These are phyloP conservation scores for Sphyrna mokarran DNA, from an alignment of 2,113 vertebrate species.

Conservation along the genomic window DNA sequence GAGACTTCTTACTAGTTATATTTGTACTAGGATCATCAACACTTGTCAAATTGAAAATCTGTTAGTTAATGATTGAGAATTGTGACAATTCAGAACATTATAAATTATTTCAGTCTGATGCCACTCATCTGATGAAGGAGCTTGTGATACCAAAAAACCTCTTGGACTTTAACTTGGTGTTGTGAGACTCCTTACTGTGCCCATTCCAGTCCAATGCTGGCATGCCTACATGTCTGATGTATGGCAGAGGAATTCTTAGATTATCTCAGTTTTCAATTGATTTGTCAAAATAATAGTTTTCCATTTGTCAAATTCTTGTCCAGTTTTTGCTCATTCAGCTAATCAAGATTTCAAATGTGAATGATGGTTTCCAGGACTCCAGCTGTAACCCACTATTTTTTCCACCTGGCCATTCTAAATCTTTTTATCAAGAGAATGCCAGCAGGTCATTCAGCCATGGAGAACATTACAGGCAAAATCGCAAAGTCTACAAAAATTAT, in stretches of 20 bases:
- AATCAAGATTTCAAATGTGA: neutral
- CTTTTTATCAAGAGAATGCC: neutral
- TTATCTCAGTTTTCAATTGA: neutral
- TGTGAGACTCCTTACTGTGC: too few relatives aligned
- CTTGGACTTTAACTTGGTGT: too few relatives aligned
- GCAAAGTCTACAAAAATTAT: neutral
- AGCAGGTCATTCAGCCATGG: neutral
- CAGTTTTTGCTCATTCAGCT: neutral
- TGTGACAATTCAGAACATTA: neutral
- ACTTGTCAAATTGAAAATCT: neutral
- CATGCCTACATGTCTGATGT: neutral
- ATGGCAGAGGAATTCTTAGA: neutral
- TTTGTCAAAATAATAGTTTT: neutral
- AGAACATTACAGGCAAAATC: neutral
- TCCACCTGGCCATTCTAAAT: neutral
- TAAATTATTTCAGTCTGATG: neutral
- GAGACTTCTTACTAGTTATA: neutral
- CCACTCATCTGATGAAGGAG: too few relatives aligned
- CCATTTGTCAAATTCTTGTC: neutral
- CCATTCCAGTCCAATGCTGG: too few relatives aligned
- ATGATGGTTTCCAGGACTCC: neutral
- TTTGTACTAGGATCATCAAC: neutral
- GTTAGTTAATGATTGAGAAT: neutral
- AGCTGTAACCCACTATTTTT: neutral
- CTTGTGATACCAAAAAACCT: too few relatives aligned